These are phyloP conservation scores for Bombus confusus DNA, from an alignment of 1,140 invertebrate genomes.

Conservation along the genomic window DNA sequence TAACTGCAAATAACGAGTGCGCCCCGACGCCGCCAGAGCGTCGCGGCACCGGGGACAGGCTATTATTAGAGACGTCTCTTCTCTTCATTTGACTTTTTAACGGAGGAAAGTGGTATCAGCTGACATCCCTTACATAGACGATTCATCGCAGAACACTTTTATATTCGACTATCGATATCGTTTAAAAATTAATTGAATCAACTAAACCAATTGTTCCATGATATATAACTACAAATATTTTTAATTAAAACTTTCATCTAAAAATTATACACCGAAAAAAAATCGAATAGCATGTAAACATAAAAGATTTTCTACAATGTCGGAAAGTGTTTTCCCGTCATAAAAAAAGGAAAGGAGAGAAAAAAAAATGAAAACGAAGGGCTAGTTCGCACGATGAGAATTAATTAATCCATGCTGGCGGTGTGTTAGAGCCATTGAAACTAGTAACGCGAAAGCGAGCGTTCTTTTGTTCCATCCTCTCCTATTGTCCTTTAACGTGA, in stretches of 20 bases:
- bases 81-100: constrained; percentile 59
- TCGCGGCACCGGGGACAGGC: constrained; percentile 55
- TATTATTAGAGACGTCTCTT: constrained; percentile 67
- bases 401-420: constrained; percentile 19
- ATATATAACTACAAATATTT: neutral
- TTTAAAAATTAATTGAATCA: neutral
- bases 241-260: neutral
- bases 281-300: neutral
- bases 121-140: constrained; percentile 45
- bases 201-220: neutral
- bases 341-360: no score
- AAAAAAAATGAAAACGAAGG: neutral
- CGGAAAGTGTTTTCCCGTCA: neutral
- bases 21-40: constrained; percentile 48
- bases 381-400: constrained; percentile 1
- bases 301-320: neutral
- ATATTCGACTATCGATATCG: neutral
- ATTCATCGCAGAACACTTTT: neutral
- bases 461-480: constrained; percentile 32
- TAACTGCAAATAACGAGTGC: constrained; percentile 35
- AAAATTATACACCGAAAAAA: neutral
- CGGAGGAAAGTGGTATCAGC: constrained; percentile 57
- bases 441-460: constrained; percentile 20
- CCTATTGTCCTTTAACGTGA: constrained; percentile 17
- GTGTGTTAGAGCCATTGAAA: constrained; percentile 18